These are phyloP conservation scores for Sarcophaga rosellei DNA, from an alignment of 2,888 invertebrate genomes.

Conservation along the genomic window DNA sequence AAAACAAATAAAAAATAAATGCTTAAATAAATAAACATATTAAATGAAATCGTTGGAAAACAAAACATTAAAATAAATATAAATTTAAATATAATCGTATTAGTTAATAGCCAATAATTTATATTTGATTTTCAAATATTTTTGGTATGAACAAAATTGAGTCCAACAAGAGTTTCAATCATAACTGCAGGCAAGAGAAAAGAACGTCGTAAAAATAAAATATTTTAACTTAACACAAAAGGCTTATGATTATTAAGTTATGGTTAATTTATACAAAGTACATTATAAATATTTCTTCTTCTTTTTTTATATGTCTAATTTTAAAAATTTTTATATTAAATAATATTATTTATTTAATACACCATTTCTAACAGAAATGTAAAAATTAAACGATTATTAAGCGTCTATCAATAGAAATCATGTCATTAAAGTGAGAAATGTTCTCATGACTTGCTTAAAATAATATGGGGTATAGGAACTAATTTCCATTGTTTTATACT, in stretches of 20 bases:
- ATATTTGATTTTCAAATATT: conserved; percentile 21
- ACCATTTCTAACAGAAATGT: background rate
- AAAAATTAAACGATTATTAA: background rate
- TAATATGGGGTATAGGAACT: no score
- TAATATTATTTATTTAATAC: background rate
- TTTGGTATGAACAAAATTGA: background rate
- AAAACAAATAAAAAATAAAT: conserved; percentile 25
- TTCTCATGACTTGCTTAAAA: no score
- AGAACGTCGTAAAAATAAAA: background rate
- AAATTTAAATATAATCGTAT: conserved; percentile 56
- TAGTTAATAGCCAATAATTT: conserved; percentile 55
- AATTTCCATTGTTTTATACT: no score
- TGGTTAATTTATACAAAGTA: conserved; percentile 30
- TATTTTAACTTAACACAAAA: background rate
- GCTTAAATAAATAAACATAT: conserved; percentile 59
- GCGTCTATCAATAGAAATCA: no score
- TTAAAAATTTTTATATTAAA: background rate
- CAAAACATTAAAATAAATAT: conserved; percentile 54
- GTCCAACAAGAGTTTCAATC: background rate
- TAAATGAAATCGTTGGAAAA: conserved; percentile 50
- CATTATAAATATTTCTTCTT: background rate
- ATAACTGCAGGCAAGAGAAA: background rate
- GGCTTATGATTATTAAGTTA: conserved; percentile 27
- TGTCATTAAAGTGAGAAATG: no score
- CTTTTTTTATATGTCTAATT: background rate